Base-by-base conservation (phyloP, 2,113 vertebrate species). In the Ellobius talpinus region DNA sequence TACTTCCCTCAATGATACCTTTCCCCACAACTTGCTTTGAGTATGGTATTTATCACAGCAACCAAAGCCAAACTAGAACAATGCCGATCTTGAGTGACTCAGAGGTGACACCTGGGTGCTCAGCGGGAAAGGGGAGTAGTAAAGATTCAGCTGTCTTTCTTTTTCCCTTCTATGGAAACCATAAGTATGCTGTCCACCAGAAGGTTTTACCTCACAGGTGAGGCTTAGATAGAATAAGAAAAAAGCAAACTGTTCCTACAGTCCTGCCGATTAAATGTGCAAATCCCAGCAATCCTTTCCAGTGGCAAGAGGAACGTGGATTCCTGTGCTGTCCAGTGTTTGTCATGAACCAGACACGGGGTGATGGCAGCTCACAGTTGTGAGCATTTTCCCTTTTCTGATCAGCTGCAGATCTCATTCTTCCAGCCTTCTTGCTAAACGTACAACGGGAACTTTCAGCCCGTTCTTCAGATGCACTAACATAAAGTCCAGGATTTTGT, bases 101-200 rank as follows among this genome's bases (percentile, higher is more conserved):
- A 89, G 50, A n/a, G 63, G 50, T n/a, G 85, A 55, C 0, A 61
- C 45, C 39, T 63, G 78, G 26, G 29, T 93, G 70, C 42, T 90
- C 42, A 92, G 66, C 7, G 89, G 82, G n/a, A 91, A 3, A 78
- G 55, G 23, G 12, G 36, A 16, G 68, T 68, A 87, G 33, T 61
- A 85, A 94, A 85, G 72, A 94, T 5, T 91, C 33, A 50, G 45
- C 26, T 82, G 16, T 36, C n/a, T 79, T 82, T 76, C 77, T 78
- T 78, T 45, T 58, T 52, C 76, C 72, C n/a, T 95, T 90, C 4
- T 74, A 97, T n/a, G 11, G 14, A 95, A 94, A 86, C 39, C 31
- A 3, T 55, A 93, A 89, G 91, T 89, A 72, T 47, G 21, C 12
- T 89, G 3, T 33, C 26, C 42, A 72, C 19, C 24, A 50, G 93